Evolutionary conservation across 92 coral and sea anemone genomes (phyloP).

Genomic region (Actinostola sp.): DNA sequence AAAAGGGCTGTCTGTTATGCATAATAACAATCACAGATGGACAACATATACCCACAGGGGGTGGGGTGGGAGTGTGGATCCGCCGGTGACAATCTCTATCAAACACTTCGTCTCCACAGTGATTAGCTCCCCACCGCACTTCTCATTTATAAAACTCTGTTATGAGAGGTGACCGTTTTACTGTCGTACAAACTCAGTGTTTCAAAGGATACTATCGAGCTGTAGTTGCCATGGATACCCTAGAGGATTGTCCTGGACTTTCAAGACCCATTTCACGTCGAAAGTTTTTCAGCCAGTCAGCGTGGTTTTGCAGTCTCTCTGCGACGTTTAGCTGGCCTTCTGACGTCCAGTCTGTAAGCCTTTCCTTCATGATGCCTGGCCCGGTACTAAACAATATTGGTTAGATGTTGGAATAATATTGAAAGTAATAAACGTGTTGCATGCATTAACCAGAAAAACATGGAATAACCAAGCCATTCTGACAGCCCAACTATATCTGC

Average conservation of each 20-base stretch:
- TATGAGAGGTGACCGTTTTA: too few species aligned
- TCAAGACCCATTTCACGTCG: conserved; percentile 78
- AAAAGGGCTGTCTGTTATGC: too few species aligned
- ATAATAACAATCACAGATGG: too few species aligned
- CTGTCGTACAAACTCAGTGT: too few species aligned
- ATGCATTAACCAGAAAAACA: background rate
- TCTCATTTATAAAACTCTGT: too few species aligned
- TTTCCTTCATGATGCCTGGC: conserved; percentile 50
- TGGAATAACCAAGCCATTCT: background rate
- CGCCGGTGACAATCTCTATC: too few species aligned
- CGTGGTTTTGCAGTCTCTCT: conserved; percentile 86
- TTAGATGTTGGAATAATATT: too few species aligned
- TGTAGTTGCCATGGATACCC: conserved; percentile 23
- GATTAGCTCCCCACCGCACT: too few species aligned
- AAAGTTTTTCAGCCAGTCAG: conserved; percentile 94
- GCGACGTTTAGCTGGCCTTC: conserved; percentile 80
- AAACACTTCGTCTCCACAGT: too few species aligned
- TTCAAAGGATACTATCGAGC: conserved; percentile 34
- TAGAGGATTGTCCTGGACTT: conserved; percentile 14
- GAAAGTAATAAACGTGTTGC: background rate
- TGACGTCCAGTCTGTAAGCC: conserved; percentile 76
- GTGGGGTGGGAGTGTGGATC: too few species aligned
- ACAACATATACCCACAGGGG: too few species aligned
- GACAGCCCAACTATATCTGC: too few species aligned
- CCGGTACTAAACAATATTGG: background rate